Evolutionary conservation across 2,797 vertebrate species (phyloP).

Genomic region (Anolis apletophallus): DNA sequence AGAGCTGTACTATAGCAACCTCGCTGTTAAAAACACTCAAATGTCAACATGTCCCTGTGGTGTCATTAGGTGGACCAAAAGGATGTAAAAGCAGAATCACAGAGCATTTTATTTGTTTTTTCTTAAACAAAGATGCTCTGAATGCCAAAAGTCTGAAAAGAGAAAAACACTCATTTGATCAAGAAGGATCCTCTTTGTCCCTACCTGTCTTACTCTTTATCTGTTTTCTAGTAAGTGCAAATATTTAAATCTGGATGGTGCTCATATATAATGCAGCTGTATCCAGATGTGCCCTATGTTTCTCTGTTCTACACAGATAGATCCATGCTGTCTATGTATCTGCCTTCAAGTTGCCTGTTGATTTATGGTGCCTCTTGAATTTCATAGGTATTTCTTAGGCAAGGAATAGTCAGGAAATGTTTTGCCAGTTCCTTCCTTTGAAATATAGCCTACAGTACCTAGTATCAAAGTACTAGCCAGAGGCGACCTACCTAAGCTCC

Average conservation of each 20-base stretch:
- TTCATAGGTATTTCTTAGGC: too few species aligned
- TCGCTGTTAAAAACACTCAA: conserved; percentile 57
- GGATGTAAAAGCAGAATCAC: conserved; percentile 38
- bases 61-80: not conserved
- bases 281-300: not conserved
- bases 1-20: conserved; percentile 68
- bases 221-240: not conserved
- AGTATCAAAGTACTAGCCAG: too few species aligned
- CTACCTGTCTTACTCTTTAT: not conserved
- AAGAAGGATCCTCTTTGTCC: conserved; percentile 1
- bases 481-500: too few species aligned
- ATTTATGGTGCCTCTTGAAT: too few species aligned
- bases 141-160: conserved; percentile 37
- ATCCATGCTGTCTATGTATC: not conserved
- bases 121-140: conserved; percentile 14
- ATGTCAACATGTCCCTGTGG: conserved; percentile 61
- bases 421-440: too few species aligned
- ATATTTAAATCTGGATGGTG: not conserved
- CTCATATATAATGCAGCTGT: not conserved
- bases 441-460: too few species aligned
- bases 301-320: not conserved
- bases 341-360: too few species aligned
- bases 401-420: too few species aligned
- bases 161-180: conserved; percentile 22
- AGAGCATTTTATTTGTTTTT: not conserved